Percentiles rank a stretch among this genome's conserved stretches.
These are phyloP conservation scores for Acheta domesticus DNA, from an alignment of 2,888 invertebrate species.

Conservation along the genomic window DNA sequence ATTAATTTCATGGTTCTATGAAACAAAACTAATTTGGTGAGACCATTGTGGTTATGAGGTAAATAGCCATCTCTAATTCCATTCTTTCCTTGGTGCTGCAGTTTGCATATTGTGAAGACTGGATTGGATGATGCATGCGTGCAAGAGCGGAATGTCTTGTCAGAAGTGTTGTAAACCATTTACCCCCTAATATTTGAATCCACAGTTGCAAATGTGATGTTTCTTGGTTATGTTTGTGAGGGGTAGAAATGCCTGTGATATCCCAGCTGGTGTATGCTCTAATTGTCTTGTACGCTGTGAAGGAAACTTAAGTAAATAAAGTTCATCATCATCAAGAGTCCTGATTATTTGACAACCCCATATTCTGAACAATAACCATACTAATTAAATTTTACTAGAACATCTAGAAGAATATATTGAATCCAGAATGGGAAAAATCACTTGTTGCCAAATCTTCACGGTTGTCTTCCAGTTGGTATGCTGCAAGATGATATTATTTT, in stretches of 20 bases:
- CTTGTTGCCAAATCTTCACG: too few relatives aligned
- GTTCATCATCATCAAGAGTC: not conserved
- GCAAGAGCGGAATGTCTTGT: not conserved
- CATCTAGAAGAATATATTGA: too few relatives aligned
- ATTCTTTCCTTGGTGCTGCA: not conserved
- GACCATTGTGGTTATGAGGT: too few relatives aligned
- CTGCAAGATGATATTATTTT: too few relatives aligned
- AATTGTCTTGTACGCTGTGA: not conserved
- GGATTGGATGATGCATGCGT: not conserved
- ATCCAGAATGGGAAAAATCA: too few relatives aligned
- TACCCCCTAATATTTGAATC: conserved; percentile 1
- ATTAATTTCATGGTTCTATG: too few relatives aligned
- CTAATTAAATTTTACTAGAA: too few relatives aligned
- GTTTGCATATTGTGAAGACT: not conserved
- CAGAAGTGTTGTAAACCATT: not conserved
- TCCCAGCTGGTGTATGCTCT: conserved; percentile 11
- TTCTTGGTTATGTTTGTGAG: not conserved
- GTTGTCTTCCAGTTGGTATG: too few relatives aligned
- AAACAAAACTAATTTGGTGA: too few relatives aligned
- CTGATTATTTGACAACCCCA: too few relatives aligned
- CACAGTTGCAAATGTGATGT: conserved; percentile 10
- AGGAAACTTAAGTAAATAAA: not conserved
- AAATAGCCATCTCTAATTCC: too few relatives aligned
- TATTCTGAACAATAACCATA: too few relatives aligned
- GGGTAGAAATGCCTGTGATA: conserved; percentile 18